A percentile compares a stretch with the other conserved stretches of the same genome.
These are phyloP conservation scores for Coendou prehensilis DNA, from an alignment of 2,797 vertebrate genomes.

Conservation along the genomic window DNA sequence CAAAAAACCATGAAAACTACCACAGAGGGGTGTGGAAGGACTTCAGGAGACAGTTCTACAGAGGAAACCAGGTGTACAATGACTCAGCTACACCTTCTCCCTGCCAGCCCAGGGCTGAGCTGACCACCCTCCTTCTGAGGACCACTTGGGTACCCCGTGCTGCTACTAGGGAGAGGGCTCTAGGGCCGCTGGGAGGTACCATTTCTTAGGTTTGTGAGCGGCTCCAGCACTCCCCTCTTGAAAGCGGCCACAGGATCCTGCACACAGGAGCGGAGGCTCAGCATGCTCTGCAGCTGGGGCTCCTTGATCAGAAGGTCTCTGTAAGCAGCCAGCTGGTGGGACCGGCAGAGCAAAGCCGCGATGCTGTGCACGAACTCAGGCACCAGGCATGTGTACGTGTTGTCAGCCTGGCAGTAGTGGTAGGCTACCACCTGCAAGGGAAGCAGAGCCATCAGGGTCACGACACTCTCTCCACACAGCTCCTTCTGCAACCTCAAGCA, in stretches of 20 bases:
- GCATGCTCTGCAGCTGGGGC: constrained; percentile 96
- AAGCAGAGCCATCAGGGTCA: background rate
- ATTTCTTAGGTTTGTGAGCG: constrained; percentile 93
- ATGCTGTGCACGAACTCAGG: constrained; percentile 98
- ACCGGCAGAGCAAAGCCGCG: constrained; percentile 96
- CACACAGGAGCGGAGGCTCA: constrained; percentile 97
- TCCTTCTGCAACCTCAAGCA: background rate
- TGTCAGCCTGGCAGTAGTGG: constrained; percentile 99
- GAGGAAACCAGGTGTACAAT: background rate
- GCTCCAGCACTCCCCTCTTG: constrained; percentile 95
- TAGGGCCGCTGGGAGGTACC: constrained; percentile 88
- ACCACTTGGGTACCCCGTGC: background rate
- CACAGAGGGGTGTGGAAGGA: background rate
- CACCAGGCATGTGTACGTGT: constrained; percentile 98
- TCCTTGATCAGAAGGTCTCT: constrained; percentile 96
- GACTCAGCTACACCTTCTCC: background rate
- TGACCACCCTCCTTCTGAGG: background rate
- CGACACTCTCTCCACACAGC: background rate
- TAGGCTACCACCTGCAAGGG: constrained; percentile 96
- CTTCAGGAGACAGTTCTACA: background rate
- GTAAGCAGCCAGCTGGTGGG: constrained; percentile 93
- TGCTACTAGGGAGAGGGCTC: background rate
- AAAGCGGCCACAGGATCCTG: constrained; percentile 97
- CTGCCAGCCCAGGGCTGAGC: background rate
- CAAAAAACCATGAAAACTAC: background rate